Evolutionary conservation across 2,797 vertebrate species (phyloP), one percentile per base, ranked within the genome.

Genomic region (Chrysocyon brachyurus): DNA sequence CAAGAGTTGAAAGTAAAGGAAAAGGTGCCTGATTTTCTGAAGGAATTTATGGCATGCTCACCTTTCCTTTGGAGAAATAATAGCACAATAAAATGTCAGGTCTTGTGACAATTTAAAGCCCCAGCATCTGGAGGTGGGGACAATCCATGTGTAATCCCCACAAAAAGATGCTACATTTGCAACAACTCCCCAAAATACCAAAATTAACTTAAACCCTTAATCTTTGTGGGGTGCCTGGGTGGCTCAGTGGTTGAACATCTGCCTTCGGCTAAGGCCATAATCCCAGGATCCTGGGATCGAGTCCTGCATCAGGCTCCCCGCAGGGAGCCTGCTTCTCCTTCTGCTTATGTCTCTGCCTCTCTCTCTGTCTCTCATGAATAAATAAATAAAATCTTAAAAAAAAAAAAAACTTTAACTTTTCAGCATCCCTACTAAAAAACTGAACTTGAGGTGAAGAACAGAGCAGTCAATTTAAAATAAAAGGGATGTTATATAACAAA

Each of bases 361-460:
- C 40, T 46, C 40, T 46, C 40, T 46, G 40, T 46, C 40, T 46
- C 40, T 46, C 40, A 8, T 46, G 40, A 8, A 46, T 46, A 46
- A 46, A 46, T 46, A 46, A 46, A 46, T 46, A 46, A 46, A 46
- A 46, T 46, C 6, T 46, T 46, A 7, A 46, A 46, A 46, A 46
- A 46, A 46, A 46, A 40, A 40, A 40, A 33, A 33, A 40, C 5
- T 40, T 8, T 46, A 46, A 46, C 40, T 46, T 78, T 86, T 75
- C 33, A 59, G 40, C 19, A 70, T 56, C 5, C 4, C 54, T 90
- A 90, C 40, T 12, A 92, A 88, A 11, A 90, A 46, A 52, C 2
- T 36, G 52, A 72, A 83, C 70, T 84, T 90, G 61, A 88, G 49
- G 33, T 78, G 83, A 19, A 59, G 97, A 94, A 78, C n/a, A 81